Evolutionary conservation across 2,888 invertebrate genomes (phyloP), one percentile per base, ranked within the genome.

Genomic region (Rapana venosa): DNA sequence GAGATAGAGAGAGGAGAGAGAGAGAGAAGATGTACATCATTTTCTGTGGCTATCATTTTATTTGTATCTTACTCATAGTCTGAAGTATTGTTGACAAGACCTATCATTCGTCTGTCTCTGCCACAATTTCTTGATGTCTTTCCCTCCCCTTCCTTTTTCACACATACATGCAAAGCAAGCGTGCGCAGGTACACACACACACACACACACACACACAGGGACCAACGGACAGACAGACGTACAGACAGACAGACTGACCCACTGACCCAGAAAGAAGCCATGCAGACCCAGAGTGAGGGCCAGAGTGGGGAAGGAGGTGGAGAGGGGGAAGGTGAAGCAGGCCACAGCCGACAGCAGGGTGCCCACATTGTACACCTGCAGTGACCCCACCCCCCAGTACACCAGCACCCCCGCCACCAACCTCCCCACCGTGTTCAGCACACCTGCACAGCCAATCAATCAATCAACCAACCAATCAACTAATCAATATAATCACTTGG

Each of bases 301-400:
- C 22, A 91, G 74, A 47, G 91, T 79, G 90, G 90, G 90, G 83
- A 91, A 90, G 66, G 88, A 30, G n/a, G 87, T 89, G 79, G 77
- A 90, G 35, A 90, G 66, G 30, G 91, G 91, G 22, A 56, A 83
- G 87, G 88, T 15, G 61, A 90, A 70, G 83, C 91, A 91, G 70
- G 79, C 84, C 70, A 88, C 77, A 30, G 88, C 91, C 0, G 87
- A 90, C 35, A 91, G 86, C 66, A 91, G 83, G 22, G 90, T 56
- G 22, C 90, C 83, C 30, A 87, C 26, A 61, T 91, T 90, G 90
- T 90, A 83, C 56, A 91, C 83, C 20, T 58, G 90, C 20, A 91
- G 81, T 1, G 90, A 87, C 35, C 90, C 70, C 13, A 88, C 4
- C 8, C 87, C 87, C 32, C 79, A 83, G 81, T 84, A 88, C 58